phyloP scores from a whole-genome alignment of 2,113 vertebrate species.

The Chrysemys picta region DNA sequence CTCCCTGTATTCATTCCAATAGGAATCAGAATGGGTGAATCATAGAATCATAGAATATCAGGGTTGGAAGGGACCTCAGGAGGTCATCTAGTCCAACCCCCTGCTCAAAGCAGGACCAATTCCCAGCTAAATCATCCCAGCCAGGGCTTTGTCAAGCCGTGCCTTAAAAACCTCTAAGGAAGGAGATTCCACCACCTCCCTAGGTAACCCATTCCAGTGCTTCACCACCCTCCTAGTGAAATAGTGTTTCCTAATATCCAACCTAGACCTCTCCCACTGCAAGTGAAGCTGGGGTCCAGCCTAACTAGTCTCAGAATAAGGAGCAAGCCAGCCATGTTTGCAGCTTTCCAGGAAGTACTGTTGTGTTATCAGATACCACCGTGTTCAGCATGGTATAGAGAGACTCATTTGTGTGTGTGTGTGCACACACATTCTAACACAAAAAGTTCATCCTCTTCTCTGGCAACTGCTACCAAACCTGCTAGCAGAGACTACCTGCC shows the following conservation, averaged over 20 bases:
- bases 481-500: background rate
- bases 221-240: no score
- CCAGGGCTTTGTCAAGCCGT: no score
- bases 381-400: background rate
- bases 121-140: no score
- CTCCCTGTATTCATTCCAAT: background rate
- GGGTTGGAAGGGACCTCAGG: no score
- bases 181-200: no score
- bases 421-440: background rate
- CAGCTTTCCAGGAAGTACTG: background rate
- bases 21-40: background rate
- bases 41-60: no score
- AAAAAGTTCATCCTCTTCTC: background rate
- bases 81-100: no score
- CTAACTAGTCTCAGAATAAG: background rate
- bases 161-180: no score
- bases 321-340: background rate
- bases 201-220: no score
- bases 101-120: no score
- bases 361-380: background rate
- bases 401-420: rapidly evolving
- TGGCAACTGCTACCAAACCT: background rate
- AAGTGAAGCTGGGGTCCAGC: background rate
- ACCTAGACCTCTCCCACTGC: no score
- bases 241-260: no score